These are phyloP conservation scores for Platypus cylindrus DNA, from an alignment of 2,888 invertebrate species.

Conservation along the genomic window DNA sequence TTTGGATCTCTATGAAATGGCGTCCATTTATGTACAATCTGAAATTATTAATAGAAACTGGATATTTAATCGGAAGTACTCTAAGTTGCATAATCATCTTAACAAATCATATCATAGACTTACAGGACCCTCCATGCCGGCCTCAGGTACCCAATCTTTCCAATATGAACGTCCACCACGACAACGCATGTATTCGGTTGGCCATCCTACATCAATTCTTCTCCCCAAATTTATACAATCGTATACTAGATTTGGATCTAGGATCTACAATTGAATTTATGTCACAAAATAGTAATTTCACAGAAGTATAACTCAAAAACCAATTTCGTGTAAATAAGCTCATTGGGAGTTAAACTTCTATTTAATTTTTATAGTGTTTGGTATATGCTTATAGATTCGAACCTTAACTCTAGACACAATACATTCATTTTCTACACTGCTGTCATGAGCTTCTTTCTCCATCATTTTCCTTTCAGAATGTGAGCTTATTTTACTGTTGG, in stretches of 20 bases:
- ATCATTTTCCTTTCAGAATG: conserved; percentile 4
- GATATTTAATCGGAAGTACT: background rate
- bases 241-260: conserved; percentile 63
- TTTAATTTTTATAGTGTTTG: no score
- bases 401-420: conserved; percentile 20
- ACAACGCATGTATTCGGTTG: conserved; percentile 75
- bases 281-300: no score
- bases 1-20: conserved; percentile 83
- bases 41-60: conserved; percentile 6
- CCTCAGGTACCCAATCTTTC: conserved; percentile 80
- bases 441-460: conserved; percentile 4
- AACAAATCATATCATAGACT: conserved; percentile 17
- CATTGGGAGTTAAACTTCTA: no score
- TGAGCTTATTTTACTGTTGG: no score
- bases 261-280: conserved; percentile 43
- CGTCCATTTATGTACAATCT: conserved; percentile 88
- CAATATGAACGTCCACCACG: conserved; percentile 80
- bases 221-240: conserved; percentile 85
- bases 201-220: conserved; percentile 92
- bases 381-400: background rate
- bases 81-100: background rate
- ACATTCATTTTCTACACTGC: conserved; percentile 16
- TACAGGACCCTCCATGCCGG: conserved; percentile 85
- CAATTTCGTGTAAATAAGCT: no score
- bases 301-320: no score